Base-by-base conservation (phyloP, 2,113 vertebrate genomes). In the Barnardius zonarius region DNA sequence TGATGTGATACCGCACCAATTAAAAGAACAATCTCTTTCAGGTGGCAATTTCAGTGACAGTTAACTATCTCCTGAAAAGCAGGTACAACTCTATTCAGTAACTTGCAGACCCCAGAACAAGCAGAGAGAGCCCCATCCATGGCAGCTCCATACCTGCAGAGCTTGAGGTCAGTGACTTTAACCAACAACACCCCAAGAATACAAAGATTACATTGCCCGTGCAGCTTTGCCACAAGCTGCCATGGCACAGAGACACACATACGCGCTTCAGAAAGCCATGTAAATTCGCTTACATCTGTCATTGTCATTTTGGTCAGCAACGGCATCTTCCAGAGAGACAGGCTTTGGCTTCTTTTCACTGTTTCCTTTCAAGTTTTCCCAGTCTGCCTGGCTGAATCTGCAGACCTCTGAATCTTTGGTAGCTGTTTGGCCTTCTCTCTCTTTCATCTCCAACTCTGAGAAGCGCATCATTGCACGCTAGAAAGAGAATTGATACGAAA, bases 401-500 rank as follows among this genome's bases (percentile, higher is more conserved):
- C 98, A 98, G 94, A 98, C 98, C 96, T 98, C 99, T 97, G 98
- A 97, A 96, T 98, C 98, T 98, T 98, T 98, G 98, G 98, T 98
- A 97, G 98, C 96, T 95, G 98, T 97, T 95, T 98, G 98, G 97
- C 98, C 98, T 97, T 99, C 99, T 97, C 98, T 98, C 96, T 99
- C 98, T 98, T 99, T 99, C 98, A 99, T 99, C 98, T 99, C 99
- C 98, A 99, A 98, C 98, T 99, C 99, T 80, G 99, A 99, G 98
- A 99, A 99, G 91, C 98, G 98, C 98, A 99, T 99, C 99, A 99
- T 99, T 93, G 99, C 98, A 96, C 98, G 98, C 99, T 99, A 98
- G 94, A 98, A 98, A 98, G 97, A 98, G 97, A 98, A 98, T 27
- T 97, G 95, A 98, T 98, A 98, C 98, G 98, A 99, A 97, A 94